A percentile compares a stretch with the other conserved stretches of the same genome.
These are phyloP conservation scores for Vanacampus margaritifer DNA, from an alignment of 2,113 vertebrate species.

Conservation along the genomic window DNA sequence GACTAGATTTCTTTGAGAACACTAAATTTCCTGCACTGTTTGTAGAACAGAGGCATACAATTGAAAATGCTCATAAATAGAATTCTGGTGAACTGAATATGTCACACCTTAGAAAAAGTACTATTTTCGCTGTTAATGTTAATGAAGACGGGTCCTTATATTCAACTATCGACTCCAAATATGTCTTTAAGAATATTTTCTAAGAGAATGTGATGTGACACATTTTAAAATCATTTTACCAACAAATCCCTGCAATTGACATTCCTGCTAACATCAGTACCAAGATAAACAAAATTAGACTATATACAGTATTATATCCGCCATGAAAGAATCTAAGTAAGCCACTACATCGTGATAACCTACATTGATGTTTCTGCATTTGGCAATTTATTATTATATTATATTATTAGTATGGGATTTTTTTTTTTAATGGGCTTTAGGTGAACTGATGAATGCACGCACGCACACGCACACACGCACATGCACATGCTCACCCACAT, in stretches of 20 bases:
- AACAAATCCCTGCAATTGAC: background rate
- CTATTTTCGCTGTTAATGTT: background rate
- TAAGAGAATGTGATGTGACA: background rate
- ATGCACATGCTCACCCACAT: no score
- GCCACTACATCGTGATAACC: no score
- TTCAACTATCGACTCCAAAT: background rate
- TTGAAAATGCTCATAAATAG: slow-evolving; percentile 18
- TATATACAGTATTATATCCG: background rate
- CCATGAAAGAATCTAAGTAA: no score
- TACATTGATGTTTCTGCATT: no score
- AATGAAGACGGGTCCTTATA: background rate
- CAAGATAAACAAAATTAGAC: background rate
- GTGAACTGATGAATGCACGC: no score
- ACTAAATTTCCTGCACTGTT: slow-evolving; percentile 5
- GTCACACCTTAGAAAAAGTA: background rate
- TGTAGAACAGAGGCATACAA: background rate
- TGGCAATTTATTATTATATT: no score
- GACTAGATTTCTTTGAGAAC: slow-evolving; percentile 29
- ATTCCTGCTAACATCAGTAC: background rate
- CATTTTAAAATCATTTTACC: slow-evolving; percentile 21
- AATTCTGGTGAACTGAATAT: slow-evolving; percentile 35
- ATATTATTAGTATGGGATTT: no score
- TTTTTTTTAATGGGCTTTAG: no score
- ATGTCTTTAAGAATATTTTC: background rate
- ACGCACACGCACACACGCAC: no score